Evolutionary conservation across 2,888 invertebrate genomes (phyloP).

Genomic region (Smittia sp.): DNA sequence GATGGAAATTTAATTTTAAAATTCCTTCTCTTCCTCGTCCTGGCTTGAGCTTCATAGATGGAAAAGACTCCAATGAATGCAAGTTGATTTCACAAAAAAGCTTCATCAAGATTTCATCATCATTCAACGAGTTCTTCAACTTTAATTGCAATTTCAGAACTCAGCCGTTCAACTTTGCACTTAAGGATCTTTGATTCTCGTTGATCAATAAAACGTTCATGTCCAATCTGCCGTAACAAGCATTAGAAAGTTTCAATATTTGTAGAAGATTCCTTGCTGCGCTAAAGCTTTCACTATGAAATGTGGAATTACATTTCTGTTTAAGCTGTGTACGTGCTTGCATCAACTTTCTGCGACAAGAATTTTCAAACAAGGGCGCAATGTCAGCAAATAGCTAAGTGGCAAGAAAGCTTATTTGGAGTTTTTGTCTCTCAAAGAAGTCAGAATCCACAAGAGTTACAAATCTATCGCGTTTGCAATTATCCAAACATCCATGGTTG

Average conservation of each 20-base stretch:
- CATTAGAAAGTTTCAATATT: slow-evolving; percentile 22
- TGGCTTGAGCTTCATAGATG: neutral
- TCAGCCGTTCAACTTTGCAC: neutral
- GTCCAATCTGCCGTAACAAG: neutral
- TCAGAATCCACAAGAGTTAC: neutral
- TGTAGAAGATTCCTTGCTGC: neutral
- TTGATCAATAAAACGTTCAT: slow-evolving; percentile 9
- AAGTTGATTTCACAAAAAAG: neutral
- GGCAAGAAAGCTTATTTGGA: no score
- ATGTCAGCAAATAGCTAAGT: no score
- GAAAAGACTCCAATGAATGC: neutral
- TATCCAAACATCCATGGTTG: neutral
- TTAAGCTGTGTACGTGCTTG: neutral
- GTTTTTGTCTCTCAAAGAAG: neutral
- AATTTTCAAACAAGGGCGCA: no score
- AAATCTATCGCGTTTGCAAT: neutral
- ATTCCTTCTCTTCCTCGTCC: neutral
- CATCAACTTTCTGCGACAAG: neutral
- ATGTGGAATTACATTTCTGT: neutral
- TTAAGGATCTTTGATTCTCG: neutral
- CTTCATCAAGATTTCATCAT: neutral
- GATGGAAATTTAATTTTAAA: slow-evolving; percentile 31
- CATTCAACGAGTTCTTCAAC: neutral
- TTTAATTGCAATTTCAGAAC: slow-evolving; percentile 1
- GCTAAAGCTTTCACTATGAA: neutral